phyloP scores from a whole-genome alignment of 2,797 vertebrate species.

The Anguilla obscura region DNA sequence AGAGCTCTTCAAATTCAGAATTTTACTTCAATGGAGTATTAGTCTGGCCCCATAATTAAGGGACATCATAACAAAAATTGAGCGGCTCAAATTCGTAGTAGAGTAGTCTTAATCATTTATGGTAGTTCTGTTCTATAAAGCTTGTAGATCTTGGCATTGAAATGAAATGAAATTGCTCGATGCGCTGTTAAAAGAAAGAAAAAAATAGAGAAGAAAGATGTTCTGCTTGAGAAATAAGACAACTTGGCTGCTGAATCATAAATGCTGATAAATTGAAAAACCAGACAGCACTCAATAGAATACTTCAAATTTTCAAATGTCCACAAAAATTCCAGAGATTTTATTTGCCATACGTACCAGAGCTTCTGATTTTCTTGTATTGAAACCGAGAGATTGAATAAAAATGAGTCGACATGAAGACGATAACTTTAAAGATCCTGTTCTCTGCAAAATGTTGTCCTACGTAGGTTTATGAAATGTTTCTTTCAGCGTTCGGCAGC shows the following conservation, averaged over 20 bases:
- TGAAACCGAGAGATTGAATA: not conserved
- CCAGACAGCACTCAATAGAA: too few species aligned
- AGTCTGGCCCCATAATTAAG: not conserved
- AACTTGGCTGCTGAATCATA: too few species aligned
- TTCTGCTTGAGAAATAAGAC: too few species aligned
- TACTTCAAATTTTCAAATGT: too few species aligned
- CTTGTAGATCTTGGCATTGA: not conserved
- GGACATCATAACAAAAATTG: not conserved
- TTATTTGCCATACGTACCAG: not conserved
- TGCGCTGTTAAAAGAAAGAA: too few species aligned
- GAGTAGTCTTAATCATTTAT: not conserved
- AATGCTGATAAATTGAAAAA: too few species aligned
- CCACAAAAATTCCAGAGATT: too few species aligned
- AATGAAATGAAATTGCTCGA: not conserved
- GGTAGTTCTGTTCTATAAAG: not conserved
- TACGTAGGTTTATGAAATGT: not conserved
- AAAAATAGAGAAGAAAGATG: too few species aligned
- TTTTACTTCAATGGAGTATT: not conserved
- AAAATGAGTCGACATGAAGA: not conserved
- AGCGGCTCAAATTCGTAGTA: not conserved
- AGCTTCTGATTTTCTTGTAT: not conserved
- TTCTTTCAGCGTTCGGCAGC: not conserved
- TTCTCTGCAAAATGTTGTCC: not conserved
- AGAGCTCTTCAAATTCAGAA: not conserved
- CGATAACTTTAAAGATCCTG: not conserved